Evolutionary conservation across 2,888 invertebrate genomes (phyloP).

Genomic region (Eupithecia abbreviata): DNA sequence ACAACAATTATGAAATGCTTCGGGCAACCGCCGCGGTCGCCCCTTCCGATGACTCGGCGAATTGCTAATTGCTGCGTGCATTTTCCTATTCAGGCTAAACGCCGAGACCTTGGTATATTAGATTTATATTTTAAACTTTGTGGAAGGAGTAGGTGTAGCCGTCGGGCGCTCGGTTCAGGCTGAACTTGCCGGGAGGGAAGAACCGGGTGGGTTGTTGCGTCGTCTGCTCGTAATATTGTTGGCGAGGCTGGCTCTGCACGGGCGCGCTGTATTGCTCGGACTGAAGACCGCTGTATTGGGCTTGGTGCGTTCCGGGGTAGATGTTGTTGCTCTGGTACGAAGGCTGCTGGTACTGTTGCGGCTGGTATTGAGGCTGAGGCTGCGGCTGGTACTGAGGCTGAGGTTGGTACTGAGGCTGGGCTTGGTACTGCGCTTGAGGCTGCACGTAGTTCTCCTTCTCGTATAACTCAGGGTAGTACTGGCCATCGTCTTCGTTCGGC

Average conservation of each 20-base stretch:
- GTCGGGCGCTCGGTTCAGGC: constrained; percentile 93
- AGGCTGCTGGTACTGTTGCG: constrained; percentile 48
- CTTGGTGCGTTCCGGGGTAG: constrained; percentile 78
- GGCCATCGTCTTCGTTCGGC: constrained; percentile 79
- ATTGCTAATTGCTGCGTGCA: constrained; percentile 75
- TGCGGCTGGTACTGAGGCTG: constrained; percentile 48
- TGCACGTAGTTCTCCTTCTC: constrained; percentile 68
- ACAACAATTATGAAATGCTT: constrained; percentile 81
- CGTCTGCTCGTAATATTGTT: constrained; percentile 82
- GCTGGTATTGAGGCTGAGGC: constrained; percentile 63
- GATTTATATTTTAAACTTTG: constrained; percentile 76
- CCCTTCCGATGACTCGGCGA: constrained; percentile 75
- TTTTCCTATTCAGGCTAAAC: constrained; percentile 71
- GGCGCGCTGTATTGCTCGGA: constrained; percentile 63
- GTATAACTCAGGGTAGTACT: constrained; percentile 81
- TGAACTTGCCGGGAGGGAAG: constrained; percentile 93
- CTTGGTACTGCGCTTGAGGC: constrained; percentile 67
- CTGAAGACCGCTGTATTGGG: constrained; percentile 77
- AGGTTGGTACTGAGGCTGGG: constrained; percentile 61
- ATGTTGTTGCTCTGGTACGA: constrained; percentile 74
- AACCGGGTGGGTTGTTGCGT: constrained; percentile 90
- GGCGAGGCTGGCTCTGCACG: constrained; percentile 41
- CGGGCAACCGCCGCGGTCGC: constrained; percentile 59
- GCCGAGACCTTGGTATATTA: constrained; percentile 66
- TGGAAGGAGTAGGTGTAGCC: constrained; percentile 94